A percentile compares a stretch with the other conserved stretches of the same genome.
phyloP scores from a whole-genome alignment of 2,113 vertebrate species.

The Laticauda laticaudata region DNA sequence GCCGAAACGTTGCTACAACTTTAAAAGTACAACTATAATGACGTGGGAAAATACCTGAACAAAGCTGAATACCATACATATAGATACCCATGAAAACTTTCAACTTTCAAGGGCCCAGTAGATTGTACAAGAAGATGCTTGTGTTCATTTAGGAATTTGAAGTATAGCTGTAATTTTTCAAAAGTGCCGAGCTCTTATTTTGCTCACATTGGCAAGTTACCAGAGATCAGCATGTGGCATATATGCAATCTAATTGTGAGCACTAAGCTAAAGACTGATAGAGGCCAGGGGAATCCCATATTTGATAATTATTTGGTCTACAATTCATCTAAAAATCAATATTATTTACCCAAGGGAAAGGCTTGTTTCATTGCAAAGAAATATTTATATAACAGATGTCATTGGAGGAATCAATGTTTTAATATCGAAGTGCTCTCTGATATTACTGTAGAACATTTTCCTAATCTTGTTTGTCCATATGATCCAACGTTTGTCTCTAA shows the following conservation, averaged over 20 bases:
- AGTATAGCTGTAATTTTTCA: background rate
- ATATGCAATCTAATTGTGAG: constrained; percentile 29
- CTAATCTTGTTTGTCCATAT: constrained; percentile 33
- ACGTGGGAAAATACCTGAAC: too few relatives aligned
- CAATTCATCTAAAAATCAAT: constrained; percentile 32
- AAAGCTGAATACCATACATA: too few relatives aligned
- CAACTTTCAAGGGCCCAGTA: constrained; percentile 1
- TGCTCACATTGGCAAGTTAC: background rate
- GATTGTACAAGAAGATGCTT: background rate
- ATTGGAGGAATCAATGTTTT: constrained; percentile 19
- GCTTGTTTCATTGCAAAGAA: constrained; percentile 12
- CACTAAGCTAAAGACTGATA: constrained; percentile 4
- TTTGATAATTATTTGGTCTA: constrained; percentile 25
- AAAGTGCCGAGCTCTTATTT: constrained; percentile 14
- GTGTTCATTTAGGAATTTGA: background rate
- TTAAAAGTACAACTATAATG: too few relatives aligned
- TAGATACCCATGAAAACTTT: background rate
- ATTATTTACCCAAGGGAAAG: constrained; percentile 23
- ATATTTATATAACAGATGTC: constrained; percentile 15
- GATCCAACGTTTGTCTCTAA: constrained; percentile 40
- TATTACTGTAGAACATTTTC: constrained; percentile 12
- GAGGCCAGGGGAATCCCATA: constrained; percentile 11
- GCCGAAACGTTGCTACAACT: too few relatives aligned
- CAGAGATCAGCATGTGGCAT: constrained; percentile 24
- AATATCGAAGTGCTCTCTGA: constrained; percentile 9